Conservation (phyloP, 2,797 vertebrate genomes). For the Myotis myotis region DNA sequence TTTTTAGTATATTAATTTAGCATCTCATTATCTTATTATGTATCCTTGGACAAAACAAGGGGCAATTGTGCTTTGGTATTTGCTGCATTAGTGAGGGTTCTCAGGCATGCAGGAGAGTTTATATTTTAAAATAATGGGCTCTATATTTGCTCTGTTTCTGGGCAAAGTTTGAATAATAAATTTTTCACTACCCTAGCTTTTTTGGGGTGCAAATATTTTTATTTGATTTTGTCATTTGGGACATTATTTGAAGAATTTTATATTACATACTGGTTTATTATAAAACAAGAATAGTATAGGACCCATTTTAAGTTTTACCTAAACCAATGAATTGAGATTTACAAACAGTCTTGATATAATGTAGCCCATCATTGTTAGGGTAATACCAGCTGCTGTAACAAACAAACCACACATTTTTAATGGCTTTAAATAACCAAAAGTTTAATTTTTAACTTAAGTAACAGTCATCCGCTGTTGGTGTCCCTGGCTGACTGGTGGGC, state of each 20-base stretch:
- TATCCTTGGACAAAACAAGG: neutral
- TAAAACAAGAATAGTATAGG: neutral
- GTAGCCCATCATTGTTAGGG: neutral
- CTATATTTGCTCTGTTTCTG: neutral
- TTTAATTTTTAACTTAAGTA: neutral
- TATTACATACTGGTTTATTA: neutral
- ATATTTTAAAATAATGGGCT: neutral
- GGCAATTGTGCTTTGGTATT: neutral
- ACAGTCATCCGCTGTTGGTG: neutral
- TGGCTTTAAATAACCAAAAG: neutral
- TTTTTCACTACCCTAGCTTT: neutral
- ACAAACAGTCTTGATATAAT: neutral
- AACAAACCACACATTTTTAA: neutral
- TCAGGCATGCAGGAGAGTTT: neutral
- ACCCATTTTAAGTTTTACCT: neutral
- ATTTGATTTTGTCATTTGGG: neutral
- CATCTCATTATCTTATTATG: neutral
- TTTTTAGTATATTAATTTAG: neutral
- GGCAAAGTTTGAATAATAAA: neutral
- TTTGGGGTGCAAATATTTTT: constrained; percentile 10
- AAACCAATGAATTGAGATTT: neutral
- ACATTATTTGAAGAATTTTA: neutral
- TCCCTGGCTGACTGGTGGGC: neutral
- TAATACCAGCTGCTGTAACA: neutral
- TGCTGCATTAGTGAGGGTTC: neutral